Base-by-base conservation (phyloP, 2,797 vertebrate species). In the Smutsia temminckii region DNA sequence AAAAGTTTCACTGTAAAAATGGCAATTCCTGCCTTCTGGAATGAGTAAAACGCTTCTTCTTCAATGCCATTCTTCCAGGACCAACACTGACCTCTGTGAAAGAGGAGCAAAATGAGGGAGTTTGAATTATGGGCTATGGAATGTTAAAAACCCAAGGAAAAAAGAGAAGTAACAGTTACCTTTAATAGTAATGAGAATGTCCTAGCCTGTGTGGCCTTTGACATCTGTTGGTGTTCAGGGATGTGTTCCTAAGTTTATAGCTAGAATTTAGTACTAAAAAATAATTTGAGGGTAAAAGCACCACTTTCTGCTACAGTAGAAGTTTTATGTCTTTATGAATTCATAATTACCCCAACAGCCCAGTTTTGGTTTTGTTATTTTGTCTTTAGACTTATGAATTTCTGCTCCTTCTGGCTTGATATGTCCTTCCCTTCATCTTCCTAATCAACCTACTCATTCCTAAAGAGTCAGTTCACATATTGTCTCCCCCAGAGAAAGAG, bases 281-380 rank as follows among this genome's bases (percentile, higher is more conserved):
- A 57, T 5, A 55, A 29, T 42, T 89, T 32, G 34, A 72, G 1
- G 49, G 37, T 75, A 51, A 93, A 83, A 86, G 64, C 17, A 51
- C 32, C 32, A 42, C 20, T 77, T 78, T 25, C 40, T 59, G 53
- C 69, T 85, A 57, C 1, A 29, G 72, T 84, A 78, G 37, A 69
- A 61, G 12, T 46, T 66, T 2, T 53, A 14, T 18, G 21, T 72
- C 37, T 93, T 72, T 21, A 8, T 34, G 8, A 29, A 40, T 71
- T 53, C 10, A 2, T 74, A 53, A 55, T 61, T 66, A 37, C 14
- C 72, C 29, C 34, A 46, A 7, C 53, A 66, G 40, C 53, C 53
- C 37, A 53, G 55, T 84, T 95, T 75, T 57, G 29, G 51, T 89
- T 88, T 68, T 91, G 32, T 29, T n/a, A 49, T 85, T 94, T 95